Evolutionary conservation across 2,888 invertebrate species (phyloP).

Genomic region (Melinopterus prodromus): DNA sequence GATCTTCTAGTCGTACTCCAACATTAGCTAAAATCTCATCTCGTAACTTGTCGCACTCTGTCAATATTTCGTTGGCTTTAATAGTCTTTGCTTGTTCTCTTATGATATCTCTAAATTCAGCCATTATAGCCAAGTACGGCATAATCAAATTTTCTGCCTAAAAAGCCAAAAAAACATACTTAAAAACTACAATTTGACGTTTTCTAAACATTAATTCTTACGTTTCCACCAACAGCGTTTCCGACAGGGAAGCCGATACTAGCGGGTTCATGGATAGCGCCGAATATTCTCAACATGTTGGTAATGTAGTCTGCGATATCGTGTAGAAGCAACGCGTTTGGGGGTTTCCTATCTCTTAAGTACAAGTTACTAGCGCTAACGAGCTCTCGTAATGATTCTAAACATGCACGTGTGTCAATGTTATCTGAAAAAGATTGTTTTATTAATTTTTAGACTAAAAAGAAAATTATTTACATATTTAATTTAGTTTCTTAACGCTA

Average conservation of each 20-base stretch:
- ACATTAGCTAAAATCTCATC: conserved; percentile 88
- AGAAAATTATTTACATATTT: conserved; percentile 16
- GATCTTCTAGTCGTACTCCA: conserved; percentile 94
- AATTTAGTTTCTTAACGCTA: conserved; percentile 20
- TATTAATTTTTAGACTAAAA: conserved; percentile 27
- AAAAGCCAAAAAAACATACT: conserved; percentile 36
- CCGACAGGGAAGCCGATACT: conserved; percentile 77
- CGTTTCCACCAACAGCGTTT: conserved; percentile 38
- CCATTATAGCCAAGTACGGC: conserved; percentile 88
- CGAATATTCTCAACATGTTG: conserved; percentile 78
- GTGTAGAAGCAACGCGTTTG: conserved; percentile 72
- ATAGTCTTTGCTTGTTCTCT: conserved; percentile 71
- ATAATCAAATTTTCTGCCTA: conserved; percentile 78
- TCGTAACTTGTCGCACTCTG: conserved; percentile 87
- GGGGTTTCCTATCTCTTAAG: conserved; percentile 69
- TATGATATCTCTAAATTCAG: conserved; percentile 85
- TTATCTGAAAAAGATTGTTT: conserved; percentile 71
- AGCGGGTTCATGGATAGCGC: conserved; percentile 72
- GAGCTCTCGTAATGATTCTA: conserved; percentile 86
- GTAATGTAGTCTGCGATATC: conserved; percentile 88
- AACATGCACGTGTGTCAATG: conserved; percentile 88
- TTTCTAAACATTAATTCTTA: conserved; percentile 29
- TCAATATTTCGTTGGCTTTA: conserved; percentile 75
- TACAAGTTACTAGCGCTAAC: conserved; percentile 89
- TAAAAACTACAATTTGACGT: conserved; percentile 13